A percentile compares a stretch with the other conserved stretches of the same genome.
These are phyloP conservation scores for Zaprionus ornatus DNA, from an alignment of 1,140 invertebrate genomes.

Conservation along the genomic window DNA sequence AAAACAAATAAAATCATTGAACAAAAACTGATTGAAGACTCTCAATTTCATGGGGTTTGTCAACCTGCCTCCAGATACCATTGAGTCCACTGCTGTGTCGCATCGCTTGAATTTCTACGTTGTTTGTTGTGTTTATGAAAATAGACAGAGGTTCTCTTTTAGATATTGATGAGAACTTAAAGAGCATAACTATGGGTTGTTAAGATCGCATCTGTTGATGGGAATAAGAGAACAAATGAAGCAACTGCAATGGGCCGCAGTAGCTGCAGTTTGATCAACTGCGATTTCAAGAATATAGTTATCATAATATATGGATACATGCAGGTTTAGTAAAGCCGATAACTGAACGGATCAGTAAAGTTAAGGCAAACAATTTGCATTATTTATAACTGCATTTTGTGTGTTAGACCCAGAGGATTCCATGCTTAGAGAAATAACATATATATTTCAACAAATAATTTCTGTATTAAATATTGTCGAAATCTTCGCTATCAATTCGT, in stretches of 20 bases:
- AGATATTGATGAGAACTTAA: slow-evolving; percentile 30
- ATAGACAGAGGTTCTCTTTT: slow-evolving; percentile 58
- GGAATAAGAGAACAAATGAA: background rate
- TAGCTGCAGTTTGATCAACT: background rate
- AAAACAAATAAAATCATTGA: slow-evolving; percentile 40
- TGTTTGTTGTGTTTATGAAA: slow-evolving; percentile 47
- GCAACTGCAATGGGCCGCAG: background rate
- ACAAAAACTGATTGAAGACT: slow-evolving; percentile 55
- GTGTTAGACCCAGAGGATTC: background rate
- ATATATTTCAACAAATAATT: background rate
- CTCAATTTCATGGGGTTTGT: slow-evolving; percentile 56
- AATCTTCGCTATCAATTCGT: background rate
- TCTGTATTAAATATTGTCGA: too few relatives aligned
- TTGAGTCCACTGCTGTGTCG: slow-evolving; percentile 70
- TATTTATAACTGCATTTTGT: background rate
- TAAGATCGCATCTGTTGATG: background rate
- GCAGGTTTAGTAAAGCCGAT: background rate
- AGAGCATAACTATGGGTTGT: background rate
- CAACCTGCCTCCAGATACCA: slow-evolving; percentile 82
- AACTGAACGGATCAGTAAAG: background rate
- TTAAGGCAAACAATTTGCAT: background rate
- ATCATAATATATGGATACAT: background rate
- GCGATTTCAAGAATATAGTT: background rate
- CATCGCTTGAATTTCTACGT: slow-evolving; percentile 82
- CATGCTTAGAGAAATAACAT: background rate